phyloP scores from a whole-genome alignment of 2,113 vertebrate species.

The Ceuthmochares aereus region DNA sequence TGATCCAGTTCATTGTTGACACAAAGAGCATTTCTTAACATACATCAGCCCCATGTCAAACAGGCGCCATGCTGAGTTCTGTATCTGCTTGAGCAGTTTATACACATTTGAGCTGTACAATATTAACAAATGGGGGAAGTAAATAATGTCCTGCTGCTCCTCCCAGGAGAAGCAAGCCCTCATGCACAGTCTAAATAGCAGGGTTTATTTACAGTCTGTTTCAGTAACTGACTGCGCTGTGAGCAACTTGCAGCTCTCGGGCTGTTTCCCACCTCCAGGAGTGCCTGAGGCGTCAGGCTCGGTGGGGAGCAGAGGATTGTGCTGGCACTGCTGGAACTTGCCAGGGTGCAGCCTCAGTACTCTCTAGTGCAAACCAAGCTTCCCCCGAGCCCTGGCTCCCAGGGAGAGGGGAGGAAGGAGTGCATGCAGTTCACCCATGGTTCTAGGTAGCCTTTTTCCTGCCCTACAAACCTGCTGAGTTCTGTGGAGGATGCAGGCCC shows the following conservation, averaged over 20 bases:
- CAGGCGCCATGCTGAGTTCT: constrained; percentile 37
- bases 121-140: constrained; percentile 5
- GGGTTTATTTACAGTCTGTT: constrained; percentile 22
- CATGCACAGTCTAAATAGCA: background rate
- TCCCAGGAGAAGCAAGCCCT: constrained; percentile 28
- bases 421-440: background rate
- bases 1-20: constrained; percentile 57
- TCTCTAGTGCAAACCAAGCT: background rate
- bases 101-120: constrained; percentile 49
- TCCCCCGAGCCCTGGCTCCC: background rate
- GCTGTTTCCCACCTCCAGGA: background rate
- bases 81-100: constrained; percentile 42
- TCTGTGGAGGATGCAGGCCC: background rate
- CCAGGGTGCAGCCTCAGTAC: background rate
- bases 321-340: background rate
- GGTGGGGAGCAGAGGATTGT: background rate
- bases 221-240: background rate
- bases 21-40: constrained; percentile 18
- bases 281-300: background rate
- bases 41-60: constrained; percentile 22
- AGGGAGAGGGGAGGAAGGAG: background rate
- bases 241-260: background rate
- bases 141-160: background rate
- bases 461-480: background rate
- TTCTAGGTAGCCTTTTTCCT: background rate